Percentiles rank a stretch among this genome's conserved stretches.
Evolutionary conservation across 2,113 vertebrate genomes (phyloP).

Genomic region (Dromaius novaehollandiae): DNA sequence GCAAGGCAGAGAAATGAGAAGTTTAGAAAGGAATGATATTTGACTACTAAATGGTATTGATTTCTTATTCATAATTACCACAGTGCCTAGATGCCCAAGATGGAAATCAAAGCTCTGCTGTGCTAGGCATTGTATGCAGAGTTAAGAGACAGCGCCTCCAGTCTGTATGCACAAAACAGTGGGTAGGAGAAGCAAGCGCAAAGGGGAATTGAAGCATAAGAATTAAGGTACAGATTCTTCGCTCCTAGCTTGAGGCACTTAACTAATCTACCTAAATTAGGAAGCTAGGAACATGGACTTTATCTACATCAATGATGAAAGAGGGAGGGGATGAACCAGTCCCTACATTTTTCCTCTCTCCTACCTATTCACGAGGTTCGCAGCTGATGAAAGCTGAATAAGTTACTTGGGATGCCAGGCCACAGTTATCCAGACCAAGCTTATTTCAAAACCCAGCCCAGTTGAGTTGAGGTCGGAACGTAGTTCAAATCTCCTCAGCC

Average conservation of each 20-base stretch:
- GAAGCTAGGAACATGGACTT: background rate
- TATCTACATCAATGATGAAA: background rate
- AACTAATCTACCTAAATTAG: background rate
- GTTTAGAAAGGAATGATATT: background rate
- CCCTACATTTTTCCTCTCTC: background rate
- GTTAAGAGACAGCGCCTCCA: rapidly evolving
- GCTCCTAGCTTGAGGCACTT: background rate
- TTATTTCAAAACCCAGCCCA: background rate
- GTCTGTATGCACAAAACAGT: background rate
- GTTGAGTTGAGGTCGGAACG: background rate
- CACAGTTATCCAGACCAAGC: background rate
- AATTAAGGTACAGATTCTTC: background rate
- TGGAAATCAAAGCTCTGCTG: background rate
- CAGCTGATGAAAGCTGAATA: background rate
- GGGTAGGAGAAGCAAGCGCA: background rate
- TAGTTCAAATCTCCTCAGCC: background rate
- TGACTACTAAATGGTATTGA: background rate
- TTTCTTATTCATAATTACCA: background rate
- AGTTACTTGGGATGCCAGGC: rapidly evolving
- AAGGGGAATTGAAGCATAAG: background rate
- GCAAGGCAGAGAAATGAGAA: background rate
- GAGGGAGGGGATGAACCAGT: background rate
- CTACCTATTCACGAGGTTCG: background rate
- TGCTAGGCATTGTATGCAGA: background rate
- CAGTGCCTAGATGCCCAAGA: background rate